Conservation (phyloP, 1,140 invertebrate genomes). For the Sitodiplosis mosellana region DNA sequence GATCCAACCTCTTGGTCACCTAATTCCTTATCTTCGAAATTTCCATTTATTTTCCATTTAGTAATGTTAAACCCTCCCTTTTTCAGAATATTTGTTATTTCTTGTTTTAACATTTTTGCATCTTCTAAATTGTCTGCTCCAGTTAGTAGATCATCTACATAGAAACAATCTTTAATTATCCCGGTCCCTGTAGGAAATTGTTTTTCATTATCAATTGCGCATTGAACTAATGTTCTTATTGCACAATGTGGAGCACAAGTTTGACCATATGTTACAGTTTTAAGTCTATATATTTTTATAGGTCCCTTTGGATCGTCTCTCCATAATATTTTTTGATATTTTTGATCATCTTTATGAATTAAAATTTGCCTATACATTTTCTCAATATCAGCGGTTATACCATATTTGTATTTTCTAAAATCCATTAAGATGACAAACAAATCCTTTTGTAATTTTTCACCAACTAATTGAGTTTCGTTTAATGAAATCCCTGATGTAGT, state of each 20-base stretch:
- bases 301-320: slow-evolving; percentile 4
- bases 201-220: not conserved
- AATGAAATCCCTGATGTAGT: slow-evolving; percentile 12
- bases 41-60: too few relatives aligned
- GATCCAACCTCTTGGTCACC: too few relatives aligned
- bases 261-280: slow-evolving; percentile 8
- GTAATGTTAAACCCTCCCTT: too few relatives aligned
- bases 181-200: not conserved
- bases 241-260: slow-evolving; percentile 5
- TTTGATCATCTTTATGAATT: not conserved
- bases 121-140: too few relatives aligned
- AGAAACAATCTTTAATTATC: not conserved
- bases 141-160: not conserved
- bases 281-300: slow-evolving; percentile 3
- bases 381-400: slow-evolving; percentile 14
- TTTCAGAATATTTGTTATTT: too few relatives aligned
- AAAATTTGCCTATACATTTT: slow-evolving; percentile 17
- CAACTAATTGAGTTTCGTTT: slow-evolving; percentile 14
- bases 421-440: slow-evolving; percentile 19
- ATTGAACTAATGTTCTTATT: not conserved
- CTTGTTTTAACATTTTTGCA: too few relatives aligned
- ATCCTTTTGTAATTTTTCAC: slow-evolving; percentile 21
- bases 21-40: too few relatives aligned
- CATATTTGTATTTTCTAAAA: slow-evolving; percentile 13
- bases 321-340: slow-evolving; percentile 7